These are phyloP conservation scores for Eupeodes corollae DNA, from an alignment of 1,140 invertebrate species.

Conservation along the genomic window DNA sequence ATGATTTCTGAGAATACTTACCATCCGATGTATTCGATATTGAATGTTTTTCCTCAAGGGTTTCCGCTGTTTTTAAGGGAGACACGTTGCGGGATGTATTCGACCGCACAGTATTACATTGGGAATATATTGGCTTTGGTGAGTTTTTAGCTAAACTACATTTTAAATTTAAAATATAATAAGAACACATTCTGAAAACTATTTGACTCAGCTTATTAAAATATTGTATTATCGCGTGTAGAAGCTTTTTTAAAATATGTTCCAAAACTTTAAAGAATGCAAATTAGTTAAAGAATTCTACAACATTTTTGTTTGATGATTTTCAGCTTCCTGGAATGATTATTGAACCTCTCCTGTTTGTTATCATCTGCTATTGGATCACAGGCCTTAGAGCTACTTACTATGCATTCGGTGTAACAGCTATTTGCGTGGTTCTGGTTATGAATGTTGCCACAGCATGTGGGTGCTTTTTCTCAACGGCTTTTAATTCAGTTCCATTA, in stretches of 20 bases:
- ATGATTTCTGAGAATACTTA: slow-evolving; percentile 80
- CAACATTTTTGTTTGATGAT: neutral
- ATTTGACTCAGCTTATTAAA: no score
- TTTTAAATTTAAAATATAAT: neutral
- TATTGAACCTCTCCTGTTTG: slow-evolving; percentile 64
- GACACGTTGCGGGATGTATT: slow-evolving; percentile 63
- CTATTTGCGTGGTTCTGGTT: slow-evolving; percentile 56
- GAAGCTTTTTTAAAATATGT: neutral
- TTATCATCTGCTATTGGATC: slow-evolving; percentile 65
- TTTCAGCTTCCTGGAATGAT: slow-evolving; percentile 65
- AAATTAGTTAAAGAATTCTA: neutral
- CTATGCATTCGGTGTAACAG: slow-evolving; percentile 56
- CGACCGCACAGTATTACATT: slow-evolving; percentile 60
- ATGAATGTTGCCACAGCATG: slow-evolving; percentile 75
- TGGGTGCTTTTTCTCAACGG: slow-evolving; percentile 75
- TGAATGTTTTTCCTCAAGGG: slow-evolving; percentile 66
- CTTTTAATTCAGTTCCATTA: slow-evolving; percentile 64
- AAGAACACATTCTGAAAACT: no score
- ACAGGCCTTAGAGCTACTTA: slow-evolving; percentile 53
- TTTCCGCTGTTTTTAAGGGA: slow-evolving; percentile 68
- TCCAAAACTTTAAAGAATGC: neutral
- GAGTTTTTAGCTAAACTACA: slow-evolving; percentile 21
- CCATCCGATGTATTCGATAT: slow-evolving; percentile 71
- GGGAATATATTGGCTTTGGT: slow-evolving; percentile 66
- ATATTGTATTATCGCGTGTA: no score